phyloP scores from a whole-genome alignment of 2,888 invertebrate genomes.

The Pogonocherus hispidulus region DNA sequence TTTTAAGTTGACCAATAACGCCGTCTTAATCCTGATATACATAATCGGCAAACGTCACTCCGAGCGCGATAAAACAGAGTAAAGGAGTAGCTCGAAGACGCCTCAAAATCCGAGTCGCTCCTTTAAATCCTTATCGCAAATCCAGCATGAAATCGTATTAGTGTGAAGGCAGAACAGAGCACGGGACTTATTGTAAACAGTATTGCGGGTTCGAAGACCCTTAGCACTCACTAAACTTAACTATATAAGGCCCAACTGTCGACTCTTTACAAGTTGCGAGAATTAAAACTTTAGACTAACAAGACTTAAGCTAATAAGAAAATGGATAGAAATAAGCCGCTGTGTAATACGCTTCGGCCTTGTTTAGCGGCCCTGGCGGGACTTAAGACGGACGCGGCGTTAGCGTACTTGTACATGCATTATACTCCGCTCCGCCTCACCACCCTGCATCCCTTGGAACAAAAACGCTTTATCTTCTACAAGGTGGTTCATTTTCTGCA shows the following conservation, averaged over 20 bases:
- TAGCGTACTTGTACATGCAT: slow-evolving; percentile 33
- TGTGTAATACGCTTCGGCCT: slow-evolving; percentile 67
- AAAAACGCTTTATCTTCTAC: slow-evolving; percentile 32
- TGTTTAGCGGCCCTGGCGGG: slow-evolving; percentile 53
- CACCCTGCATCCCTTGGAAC: slow-evolving; percentile 11
- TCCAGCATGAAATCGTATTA: slow-evolving; percentile 79
- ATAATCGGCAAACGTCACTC: slow-evolving; percentile 39
- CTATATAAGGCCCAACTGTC: slow-evolving; percentile 64
- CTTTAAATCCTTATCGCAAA: slow-evolving; percentile 75
- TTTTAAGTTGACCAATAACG: slow-evolving; percentile 31
- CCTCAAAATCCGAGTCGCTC: slow-evolving; percentile 64
- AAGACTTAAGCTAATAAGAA: slow-evolving; percentile 72
- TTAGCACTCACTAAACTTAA: slow-evolving; percentile 67
- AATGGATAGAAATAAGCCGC: slow-evolving; percentile 70
- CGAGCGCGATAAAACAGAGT: slow-evolving; percentile 6
- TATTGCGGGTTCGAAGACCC: slow-evolving; percentile 69
- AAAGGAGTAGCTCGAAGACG: slow-evolving; percentile 19
- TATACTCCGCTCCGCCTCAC: slow-evolving; percentile 16
- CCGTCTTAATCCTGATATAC: slow-evolving; percentile 39
- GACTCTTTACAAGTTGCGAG: slow-evolving; percentile 71
- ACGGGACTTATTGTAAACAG: slow-evolving; percentile 69
- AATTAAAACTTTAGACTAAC: slow-evolving; percentile 77
- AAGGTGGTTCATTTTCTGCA: neutral
- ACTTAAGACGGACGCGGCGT: slow-evolving; percentile 53
- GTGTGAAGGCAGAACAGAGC: slow-evolving; percentile 67